Conservation (phyloP, 2,888 invertebrate genomes). For the Pyralis farinalis region DNA sequence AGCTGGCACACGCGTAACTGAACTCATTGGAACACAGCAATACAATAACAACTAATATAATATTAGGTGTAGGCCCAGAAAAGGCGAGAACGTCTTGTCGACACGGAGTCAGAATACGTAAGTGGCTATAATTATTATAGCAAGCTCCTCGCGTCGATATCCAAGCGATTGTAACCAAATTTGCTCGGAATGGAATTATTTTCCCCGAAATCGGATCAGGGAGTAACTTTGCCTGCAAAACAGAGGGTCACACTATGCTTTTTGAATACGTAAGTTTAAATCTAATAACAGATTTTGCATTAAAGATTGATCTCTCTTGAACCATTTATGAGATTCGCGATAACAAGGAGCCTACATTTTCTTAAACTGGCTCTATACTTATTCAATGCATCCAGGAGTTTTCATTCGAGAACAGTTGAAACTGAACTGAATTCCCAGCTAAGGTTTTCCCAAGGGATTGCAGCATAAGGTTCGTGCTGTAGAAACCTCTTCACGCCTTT, state of each 20-base stretch:
- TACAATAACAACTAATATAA: background rate
- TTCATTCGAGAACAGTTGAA: too few species aligned
- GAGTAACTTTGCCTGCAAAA: background rate
- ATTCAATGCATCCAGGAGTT: too few species aligned
- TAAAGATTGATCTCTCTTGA: too few species aligned
- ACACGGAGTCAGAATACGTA: background rate
- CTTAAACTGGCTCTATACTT: too few species aligned
- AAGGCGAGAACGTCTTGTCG: background rate
- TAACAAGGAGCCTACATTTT: too few species aligned
- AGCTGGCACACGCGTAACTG: too few species aligned
- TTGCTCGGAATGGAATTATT: background rate
- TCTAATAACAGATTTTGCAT: background rate
- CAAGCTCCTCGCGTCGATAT: background rate
- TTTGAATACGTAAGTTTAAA: background rate
- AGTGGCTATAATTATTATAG: background rate
- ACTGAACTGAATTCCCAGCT: too few species aligned
- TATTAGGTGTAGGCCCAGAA: background rate
- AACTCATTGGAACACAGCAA: background rate
- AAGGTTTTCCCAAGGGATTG: too few species aligned
- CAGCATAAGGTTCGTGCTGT: too few species aligned
- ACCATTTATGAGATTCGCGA: too few species aligned
- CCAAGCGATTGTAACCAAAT: background rate
- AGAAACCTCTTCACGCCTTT: too few species aligned
- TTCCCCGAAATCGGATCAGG: background rate
- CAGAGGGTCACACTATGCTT: background rate